Evolutionary conservation across 2,113 vertebrate species (phyloP).

Genomic region (Micronisus gabar): DNA sequence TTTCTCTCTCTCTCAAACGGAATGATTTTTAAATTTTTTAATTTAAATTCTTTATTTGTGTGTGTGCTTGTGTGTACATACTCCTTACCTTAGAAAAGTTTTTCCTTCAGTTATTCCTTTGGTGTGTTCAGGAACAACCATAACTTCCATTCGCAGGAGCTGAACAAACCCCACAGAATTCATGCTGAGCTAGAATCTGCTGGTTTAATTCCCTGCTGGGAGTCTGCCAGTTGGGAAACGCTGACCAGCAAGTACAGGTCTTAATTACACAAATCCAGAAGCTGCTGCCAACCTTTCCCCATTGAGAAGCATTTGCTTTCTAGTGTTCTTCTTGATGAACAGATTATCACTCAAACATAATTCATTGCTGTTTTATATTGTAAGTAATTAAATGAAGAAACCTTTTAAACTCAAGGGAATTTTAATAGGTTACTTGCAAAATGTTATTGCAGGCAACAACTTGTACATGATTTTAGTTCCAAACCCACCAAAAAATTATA

Average conservation of each 20-base stretch:
- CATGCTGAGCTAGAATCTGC: slow-evolving; percentile 52
- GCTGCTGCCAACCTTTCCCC: slow-evolving; percentile 57
- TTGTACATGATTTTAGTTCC: slow-evolving; percentile 83
- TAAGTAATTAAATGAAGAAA: slow-evolving; percentile 77
- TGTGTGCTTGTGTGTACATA: not conserved
- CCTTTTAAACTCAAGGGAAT: slow-evolving; percentile 79
- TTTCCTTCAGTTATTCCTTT: not conserved
- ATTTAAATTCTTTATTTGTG: not conserved
- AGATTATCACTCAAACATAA: slow-evolving; percentile 64
- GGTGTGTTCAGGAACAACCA: not conserved
- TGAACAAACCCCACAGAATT: slow-evolving; percentile 42
- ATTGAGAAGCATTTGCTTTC: slow-evolving; percentile 68
- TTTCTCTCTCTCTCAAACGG: not conserved
- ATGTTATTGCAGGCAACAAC: slow-evolving; percentile 94
- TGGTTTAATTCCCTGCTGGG: slow-evolving; percentile 56
- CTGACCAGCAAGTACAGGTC: slow-evolving; percentile 54
- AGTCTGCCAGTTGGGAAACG: slow-evolving; percentile 52
- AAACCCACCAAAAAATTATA: slow-evolving; percentile 94
- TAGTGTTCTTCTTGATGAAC: slow-evolving; percentile 53
- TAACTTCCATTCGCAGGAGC: slow-evolving; percentile 40
- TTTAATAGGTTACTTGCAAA: slow-evolving; percentile 96
- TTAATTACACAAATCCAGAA: slow-evolving; percentile 59
- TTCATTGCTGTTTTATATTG: slow-evolving; percentile 69
- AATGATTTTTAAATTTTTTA: not conserved
- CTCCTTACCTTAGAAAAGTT: not conserved